Percentiles rank a stretch among this genome's conserved stretches.
Evolutionary conservation across 2,797 vertebrate genomes (phyloP).

Genomic region (Lerista edwardsae): DNA sequence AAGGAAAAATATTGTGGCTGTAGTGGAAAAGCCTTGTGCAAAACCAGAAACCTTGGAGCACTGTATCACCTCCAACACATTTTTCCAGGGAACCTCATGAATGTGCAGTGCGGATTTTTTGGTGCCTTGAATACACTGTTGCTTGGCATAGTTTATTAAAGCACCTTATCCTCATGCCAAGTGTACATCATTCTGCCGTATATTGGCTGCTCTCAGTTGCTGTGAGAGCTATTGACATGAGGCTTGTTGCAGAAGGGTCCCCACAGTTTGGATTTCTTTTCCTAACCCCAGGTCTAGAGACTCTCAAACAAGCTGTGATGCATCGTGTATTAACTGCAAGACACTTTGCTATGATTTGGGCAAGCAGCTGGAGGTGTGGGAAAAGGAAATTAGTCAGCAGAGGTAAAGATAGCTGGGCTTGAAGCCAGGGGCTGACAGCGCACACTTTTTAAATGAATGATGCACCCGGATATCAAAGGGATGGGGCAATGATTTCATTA

Average conservation of each 20-base stretch:
- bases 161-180: neutral
- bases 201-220: neutral
- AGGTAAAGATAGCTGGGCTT: constrained; percentile 46
- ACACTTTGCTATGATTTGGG: constrained; percentile 7
- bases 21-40: neutral
- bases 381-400: constrained; percentile 50
- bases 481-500: constrained; percentile 59
- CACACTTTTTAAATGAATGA: constrained; percentile 44
- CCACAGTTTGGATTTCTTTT: constrained; percentile 15
- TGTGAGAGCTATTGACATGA: neutral
- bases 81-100: neutral
- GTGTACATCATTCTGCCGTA: neutral
- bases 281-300: neutral
- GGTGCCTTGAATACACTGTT: neutral
- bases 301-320: constrained; percentile 21
- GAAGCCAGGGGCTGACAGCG: constrained; percentile 28
- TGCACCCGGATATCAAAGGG: constrained; percentile 29
- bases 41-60: neutral
- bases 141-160: neutral
- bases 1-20: neutral
- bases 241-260: neutral
- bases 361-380: constrained; percentile 33
- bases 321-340: constrained; percentile 11
- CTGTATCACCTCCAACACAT: neutral
- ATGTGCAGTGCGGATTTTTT: neutral